Percentiles rank a stretch among this genome's conserved stretches.
Conservation (phyloP, 2,113 vertebrate species). For the Jaculus jaculus region DNA sequence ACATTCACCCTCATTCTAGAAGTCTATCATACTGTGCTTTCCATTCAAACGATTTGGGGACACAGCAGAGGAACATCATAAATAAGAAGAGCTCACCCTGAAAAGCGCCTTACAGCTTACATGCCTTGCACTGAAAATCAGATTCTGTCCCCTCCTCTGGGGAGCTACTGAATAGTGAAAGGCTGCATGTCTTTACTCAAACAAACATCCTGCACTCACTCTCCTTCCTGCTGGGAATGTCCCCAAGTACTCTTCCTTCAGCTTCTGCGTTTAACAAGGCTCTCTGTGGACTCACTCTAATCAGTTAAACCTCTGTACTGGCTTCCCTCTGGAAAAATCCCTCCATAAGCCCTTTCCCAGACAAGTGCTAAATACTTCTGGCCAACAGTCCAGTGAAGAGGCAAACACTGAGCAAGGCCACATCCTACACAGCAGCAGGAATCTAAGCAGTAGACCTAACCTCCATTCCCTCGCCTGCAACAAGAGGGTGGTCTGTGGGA, state of each 20-base stretch:
- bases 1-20: neutral
- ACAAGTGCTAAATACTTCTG: neutral
- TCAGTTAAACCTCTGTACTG: too few relatives aligned
- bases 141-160: neutral
- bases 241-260: neutral
- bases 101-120: too few relatives aligned
- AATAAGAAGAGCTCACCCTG: neutral
- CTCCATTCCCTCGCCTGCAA: neutral
- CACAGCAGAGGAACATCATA: fast-evolving
- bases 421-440: neutral
- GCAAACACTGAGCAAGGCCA: neutral
- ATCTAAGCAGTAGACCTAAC: neutral
- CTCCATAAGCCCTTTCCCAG: neutral
- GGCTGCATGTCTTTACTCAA: neutral
- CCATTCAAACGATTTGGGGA: neutral
- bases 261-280: neutral
- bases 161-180: neutral
- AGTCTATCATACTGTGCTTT: neutral
- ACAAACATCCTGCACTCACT: neutral
- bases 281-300: neutral
- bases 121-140: neutral
- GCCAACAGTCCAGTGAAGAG: neutral
- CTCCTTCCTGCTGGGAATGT: neutral
- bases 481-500: neutral
- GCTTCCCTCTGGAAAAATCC: neutral